Conservation (phyloP, 2,113 vertebrate genomes). For the Chlorocebus sabaeus region DNA sequence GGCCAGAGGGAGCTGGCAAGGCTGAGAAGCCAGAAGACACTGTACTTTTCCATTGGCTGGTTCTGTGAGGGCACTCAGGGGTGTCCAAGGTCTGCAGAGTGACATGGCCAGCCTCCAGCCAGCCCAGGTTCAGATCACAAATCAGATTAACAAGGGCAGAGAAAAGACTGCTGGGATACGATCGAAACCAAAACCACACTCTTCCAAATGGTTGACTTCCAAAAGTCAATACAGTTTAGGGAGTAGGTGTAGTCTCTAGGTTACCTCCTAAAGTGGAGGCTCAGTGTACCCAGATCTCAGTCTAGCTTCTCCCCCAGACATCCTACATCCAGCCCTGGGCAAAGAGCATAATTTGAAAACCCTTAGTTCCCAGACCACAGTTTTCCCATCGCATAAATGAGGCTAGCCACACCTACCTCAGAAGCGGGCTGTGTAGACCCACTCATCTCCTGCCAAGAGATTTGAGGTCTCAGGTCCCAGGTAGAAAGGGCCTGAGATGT, state of each 20-base stretch:
- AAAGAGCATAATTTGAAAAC: not conserved
- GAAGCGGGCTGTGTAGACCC: not conserved
- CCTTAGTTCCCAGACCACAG: not conserved
- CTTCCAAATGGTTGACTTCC: conserved; percentile 28
- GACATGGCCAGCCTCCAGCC: conserved; percentile 46
- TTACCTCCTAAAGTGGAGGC: not conserved
- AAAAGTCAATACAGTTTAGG: not conserved
- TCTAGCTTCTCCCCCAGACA: not conserved
- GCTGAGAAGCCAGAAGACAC: conserved; percentile 38
- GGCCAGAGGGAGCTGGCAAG: conserved; percentile 10
- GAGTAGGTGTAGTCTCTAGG: not conserved
- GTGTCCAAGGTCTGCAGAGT: conserved; percentile 48
- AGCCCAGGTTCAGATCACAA: not conserved
- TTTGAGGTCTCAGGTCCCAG: not conserved
- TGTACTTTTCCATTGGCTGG: conserved; percentile 74
- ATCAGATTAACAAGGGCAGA: conserved; percentile 40
- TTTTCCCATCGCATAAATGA: not conserved
- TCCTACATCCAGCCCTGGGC: not conserved
- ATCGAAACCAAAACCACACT: conserved; percentile 36
- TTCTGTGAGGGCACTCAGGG: conserved; percentile 31
- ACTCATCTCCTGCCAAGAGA: not conserved
- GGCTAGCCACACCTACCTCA: not conserved
- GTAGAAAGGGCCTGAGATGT: not conserved
- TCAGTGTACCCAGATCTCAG: not conserved
- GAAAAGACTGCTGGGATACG: not conserved